A percentile compares a stretch with the other conserved stretches of the same genome.
These are phyloP conservation scores for Odontomachus brunneus DNA, from an alignment of 1,140 invertebrate genomes.

Conservation along the genomic window DNA sequence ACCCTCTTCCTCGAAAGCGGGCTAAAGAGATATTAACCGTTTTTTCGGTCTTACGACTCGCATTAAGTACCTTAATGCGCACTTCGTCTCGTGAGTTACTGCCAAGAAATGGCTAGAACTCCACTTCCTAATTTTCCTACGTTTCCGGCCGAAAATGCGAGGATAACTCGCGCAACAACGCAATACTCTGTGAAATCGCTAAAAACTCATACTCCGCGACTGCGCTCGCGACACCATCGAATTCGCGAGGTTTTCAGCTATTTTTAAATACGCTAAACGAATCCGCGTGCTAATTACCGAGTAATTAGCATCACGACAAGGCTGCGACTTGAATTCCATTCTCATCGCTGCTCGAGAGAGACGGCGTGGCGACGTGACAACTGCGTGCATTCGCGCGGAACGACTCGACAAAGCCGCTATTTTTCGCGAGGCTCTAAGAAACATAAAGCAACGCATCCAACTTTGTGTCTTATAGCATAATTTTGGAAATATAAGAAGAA, in stretches of 20 bases:
- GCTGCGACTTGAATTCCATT: neutral
- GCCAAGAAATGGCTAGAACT: neutral
- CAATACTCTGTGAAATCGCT: neutral
- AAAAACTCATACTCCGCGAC: neutral
- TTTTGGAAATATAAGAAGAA: too few relatives aligned
- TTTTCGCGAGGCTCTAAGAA: neutral
- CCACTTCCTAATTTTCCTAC: neutral
- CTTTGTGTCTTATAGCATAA: too few relatives aligned
- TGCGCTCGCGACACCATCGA: conserved; percentile 2
- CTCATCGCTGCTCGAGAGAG: neutral
- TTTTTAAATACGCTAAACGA: conserved; percentile 25
- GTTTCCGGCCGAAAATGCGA: neutral
- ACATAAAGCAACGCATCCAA: too few relatives aligned
- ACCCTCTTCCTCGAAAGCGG: neutral
- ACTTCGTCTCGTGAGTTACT: neutral
- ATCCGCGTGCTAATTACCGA: neutral
- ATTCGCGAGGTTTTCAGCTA: conserved; percentile 1
- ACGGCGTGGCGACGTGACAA: conserved; percentile 10
- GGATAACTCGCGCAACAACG: neutral
- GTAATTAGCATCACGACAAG: conserved; percentile 31
- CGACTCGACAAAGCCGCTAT: neutral
- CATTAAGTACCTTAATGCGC: neutral
- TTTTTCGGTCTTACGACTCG: conserved; percentile 1
- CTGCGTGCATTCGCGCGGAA: neutral
- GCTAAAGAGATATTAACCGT: neutral